Evolutionary conservation across 1,140 invertebrate species (phyloP).

Genomic region (Brachionus sp.): DNA sequence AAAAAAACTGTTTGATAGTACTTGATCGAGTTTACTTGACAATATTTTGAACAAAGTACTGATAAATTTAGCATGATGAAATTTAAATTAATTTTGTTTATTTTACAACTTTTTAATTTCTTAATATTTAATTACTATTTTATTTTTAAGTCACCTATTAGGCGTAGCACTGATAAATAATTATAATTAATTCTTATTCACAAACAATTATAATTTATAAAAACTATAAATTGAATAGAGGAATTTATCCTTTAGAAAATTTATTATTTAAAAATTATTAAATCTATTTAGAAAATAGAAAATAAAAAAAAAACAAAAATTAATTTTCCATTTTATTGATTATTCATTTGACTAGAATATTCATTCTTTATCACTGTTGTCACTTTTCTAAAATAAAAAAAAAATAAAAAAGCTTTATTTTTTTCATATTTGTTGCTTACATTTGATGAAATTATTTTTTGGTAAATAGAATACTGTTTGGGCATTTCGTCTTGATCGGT

Average conservation of each 20-base stretch:
- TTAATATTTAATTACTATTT: background rate
- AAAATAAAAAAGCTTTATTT: background rate
- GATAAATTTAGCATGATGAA: background rate
- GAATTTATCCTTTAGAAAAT: background rate
- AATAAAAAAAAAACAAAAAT: background rate
- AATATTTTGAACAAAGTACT: background rate
- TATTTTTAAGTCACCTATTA: background rate
- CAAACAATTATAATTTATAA: too few species aligned
- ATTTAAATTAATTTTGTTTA: background rate
- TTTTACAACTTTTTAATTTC: background rate
- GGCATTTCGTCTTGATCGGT: conserved; percentile 14
- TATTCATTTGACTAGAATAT: background rate
- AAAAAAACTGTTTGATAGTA: background rate
- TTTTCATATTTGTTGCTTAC: background rate
- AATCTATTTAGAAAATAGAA: background rate
- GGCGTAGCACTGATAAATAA: background rate
- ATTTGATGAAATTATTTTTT: conserved; percentile 44
- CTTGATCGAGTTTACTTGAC: too few species aligned
- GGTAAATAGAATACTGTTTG: conserved; percentile 42
- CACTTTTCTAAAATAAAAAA: background rate
- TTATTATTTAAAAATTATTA: background rate
- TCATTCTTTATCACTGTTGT: background rate
- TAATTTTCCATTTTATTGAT: background rate
- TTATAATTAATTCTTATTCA: background rate
- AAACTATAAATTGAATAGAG: background rate